These are phyloP conservation scores for Chaenocephalus aceratus DNA, from an alignment of 2,113 vertebrate genomes.

Conservation along the genomic window DNA sequence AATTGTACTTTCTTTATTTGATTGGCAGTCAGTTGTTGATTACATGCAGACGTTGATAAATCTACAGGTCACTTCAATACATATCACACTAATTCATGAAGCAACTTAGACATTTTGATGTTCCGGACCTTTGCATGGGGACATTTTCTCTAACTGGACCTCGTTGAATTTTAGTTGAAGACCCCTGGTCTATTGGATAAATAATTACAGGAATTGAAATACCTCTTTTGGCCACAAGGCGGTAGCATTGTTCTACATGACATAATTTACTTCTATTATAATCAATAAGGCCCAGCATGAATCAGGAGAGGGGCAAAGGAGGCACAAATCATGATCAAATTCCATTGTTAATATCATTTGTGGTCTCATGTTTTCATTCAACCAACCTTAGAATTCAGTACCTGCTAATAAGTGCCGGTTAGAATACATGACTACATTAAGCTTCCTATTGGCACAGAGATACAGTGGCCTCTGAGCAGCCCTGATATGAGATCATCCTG, in stretches of 20 bases:
- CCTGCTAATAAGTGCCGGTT: not conserved
- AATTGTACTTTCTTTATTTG: too few species aligned
- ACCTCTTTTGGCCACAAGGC: slow-evolving; percentile 25
- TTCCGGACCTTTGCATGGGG: too few species aligned
- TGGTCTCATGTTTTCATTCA: not conserved
- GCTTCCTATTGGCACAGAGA: slow-evolving; percentile 55
- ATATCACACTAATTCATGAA: too few species aligned
- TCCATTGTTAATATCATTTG: not conserved
- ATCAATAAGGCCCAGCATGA: not conserved
- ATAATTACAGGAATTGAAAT: not conserved
- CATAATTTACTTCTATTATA: not conserved
- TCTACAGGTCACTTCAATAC: too few species aligned
- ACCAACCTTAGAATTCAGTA: slow-evolving; percentile 1
- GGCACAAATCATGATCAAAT: not conserved
- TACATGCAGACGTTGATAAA: too few species aligned
- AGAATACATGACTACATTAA: slow-evolving; percentile 27
- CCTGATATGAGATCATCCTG: slow-evolving; percentile 72
- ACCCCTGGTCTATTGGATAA: not conserved
- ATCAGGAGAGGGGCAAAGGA: not conserved
- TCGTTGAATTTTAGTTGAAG: too few species aligned
- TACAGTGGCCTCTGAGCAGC: slow-evolving; percentile 56
- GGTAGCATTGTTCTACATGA: slow-evolving; percentile 26
- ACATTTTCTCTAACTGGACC: too few species aligned
- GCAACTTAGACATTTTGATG: too few species aligned
- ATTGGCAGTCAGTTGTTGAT: too few species aligned